Evolutionary conservation across 2,888 invertebrate genomes (phyloP).

Genomic region (Carpatolechia fugitivella): DNA sequence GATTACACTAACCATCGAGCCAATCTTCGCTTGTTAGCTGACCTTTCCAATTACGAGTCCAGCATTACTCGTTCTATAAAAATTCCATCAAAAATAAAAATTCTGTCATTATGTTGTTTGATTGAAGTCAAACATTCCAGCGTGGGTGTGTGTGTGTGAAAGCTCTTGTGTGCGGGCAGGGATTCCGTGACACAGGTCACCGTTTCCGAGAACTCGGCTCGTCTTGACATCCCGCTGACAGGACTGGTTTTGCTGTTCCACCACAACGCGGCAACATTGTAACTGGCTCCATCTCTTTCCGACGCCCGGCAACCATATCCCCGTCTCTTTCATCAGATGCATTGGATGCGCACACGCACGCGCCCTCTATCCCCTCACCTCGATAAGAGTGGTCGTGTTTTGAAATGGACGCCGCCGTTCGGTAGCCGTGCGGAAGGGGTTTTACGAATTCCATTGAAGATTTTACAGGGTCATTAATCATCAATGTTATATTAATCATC

Average conservation of each 20-base stretch:
- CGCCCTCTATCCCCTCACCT: conserved; percentile 67
- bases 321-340: conserved; percentile 49
- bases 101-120: conserved; percentile 45
- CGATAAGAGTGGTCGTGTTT: conserved; percentile 69
- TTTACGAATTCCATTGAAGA: conserved; percentile 63
- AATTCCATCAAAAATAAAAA: conserved; percentile 37
- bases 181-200: conserved; percentile 80
- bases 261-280: conserved; percentile 67
- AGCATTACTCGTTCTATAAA: conserved; percentile 4
- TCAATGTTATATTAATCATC: neutral
- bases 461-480: conserved; percentile 25
- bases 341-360: conserved; percentile 73
- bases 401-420: conserved; percentile 68
- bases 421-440: conserved; percentile 66
- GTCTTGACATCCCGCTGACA: conserved; percentile 78
- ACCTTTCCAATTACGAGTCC: conserved; percentile 1
- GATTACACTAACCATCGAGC: neutral
- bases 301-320: conserved; percentile 24
- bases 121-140: conserved; percentile 37
- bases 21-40: neutral
- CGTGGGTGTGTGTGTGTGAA: conserved; percentile 35
- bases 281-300: conserved; percentile 48
- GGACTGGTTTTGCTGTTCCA: conserved; percentile 75
- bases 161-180: conserved; percentile 59
- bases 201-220: conserved; percentile 75